phyloP scores from a whole-genome alignment of 2,888 invertebrate genomes.

The Andricus curvator region DNA sequence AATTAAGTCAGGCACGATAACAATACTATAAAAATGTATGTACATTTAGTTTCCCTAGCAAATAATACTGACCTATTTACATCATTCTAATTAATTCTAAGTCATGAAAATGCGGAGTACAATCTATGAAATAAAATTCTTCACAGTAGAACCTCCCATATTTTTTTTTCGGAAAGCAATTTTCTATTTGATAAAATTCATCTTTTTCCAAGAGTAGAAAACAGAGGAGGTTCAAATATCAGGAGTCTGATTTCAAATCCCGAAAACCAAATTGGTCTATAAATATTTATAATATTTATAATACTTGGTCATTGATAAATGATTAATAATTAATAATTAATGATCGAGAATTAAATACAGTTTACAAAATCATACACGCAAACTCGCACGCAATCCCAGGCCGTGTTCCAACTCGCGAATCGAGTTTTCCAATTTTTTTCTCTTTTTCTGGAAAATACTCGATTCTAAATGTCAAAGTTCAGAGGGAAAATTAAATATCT shows the following conservation, averaged over 20 bases:
- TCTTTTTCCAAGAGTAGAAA: neutral
- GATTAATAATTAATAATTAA: conserved; percentile 37
- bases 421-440: conserved; percentile 29
- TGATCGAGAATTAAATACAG: conserved; percentile 28
- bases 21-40: conserved; percentile 4
- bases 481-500: neutral
- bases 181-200: neutral
- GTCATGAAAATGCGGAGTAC: conserved; percentile 30
- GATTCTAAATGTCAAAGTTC: conserved; percentile 10
- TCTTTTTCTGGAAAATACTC: conserved; percentile 13
- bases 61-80: conserved; percentile 40
- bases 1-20: neutral
- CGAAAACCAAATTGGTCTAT: conserved; percentile 3
- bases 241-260: neutral
- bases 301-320: conserved; percentile 10
- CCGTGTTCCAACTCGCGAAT: conserved; percentile 59
- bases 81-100: conserved; percentile 19
- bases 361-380: conserved; percentile 31
- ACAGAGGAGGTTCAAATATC: conserved; percentile 19
- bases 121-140: conserved; percentile 5
- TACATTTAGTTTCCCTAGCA: conserved; percentile 7
- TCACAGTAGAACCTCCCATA: conserved; percentile 6
- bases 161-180: neutral
- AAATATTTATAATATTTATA: conserved; percentile 27
- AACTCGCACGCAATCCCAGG: conserved; percentile 46